These are phyloP conservation scores for Rosalia funebris DNA, from an alignment of 2,888 invertebrate genomes.

Conservation along the genomic window DNA sequence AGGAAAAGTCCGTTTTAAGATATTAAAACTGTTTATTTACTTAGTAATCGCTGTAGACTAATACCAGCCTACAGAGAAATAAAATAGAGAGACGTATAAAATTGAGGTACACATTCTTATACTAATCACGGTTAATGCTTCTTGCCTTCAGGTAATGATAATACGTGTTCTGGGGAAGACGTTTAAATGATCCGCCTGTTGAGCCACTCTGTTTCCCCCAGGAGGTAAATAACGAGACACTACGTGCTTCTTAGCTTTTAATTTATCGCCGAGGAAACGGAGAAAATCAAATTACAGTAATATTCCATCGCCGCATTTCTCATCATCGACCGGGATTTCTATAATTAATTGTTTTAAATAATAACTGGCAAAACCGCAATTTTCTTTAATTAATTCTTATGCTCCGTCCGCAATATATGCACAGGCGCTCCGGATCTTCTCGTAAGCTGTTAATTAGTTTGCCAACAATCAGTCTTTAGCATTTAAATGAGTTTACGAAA, in stretches of 20 bases:
- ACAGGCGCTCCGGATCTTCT: slow-evolving; percentile 40
- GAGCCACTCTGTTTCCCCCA: not conserved
- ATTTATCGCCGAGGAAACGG: slow-evolving; percentile 10
- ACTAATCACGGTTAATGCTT: no score
- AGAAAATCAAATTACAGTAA: slow-evolving; percentile 10
- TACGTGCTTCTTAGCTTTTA: slow-evolving; percentile 1
- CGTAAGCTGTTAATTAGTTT: slow-evolving; percentile 51
- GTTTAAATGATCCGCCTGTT: no score
- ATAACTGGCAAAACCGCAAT: slow-evolving; percentile 37
- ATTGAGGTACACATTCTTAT: no score
- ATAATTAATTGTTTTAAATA: slow-evolving; percentile 38
- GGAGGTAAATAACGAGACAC: not conserved
- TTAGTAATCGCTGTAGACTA: no score
- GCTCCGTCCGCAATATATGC: slow-evolving; percentile 30
- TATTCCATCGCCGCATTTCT: slow-evolving; percentile 5
- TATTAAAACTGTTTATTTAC: no score
- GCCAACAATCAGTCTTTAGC: slow-evolving; percentile 52
- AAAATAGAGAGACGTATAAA: no score
- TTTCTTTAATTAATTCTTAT: slow-evolving; percentile 46
- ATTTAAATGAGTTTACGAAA: slow-evolving; percentile 51
- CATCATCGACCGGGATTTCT: slow-evolving; percentile 5
- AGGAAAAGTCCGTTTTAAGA: no score
- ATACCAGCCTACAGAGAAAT: no score
- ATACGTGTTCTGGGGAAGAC: no score
- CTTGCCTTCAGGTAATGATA: no score